phyloP scores from a whole-genome alignment of 2,888 invertebrate species.

The Eupeodes luniger region DNA sequence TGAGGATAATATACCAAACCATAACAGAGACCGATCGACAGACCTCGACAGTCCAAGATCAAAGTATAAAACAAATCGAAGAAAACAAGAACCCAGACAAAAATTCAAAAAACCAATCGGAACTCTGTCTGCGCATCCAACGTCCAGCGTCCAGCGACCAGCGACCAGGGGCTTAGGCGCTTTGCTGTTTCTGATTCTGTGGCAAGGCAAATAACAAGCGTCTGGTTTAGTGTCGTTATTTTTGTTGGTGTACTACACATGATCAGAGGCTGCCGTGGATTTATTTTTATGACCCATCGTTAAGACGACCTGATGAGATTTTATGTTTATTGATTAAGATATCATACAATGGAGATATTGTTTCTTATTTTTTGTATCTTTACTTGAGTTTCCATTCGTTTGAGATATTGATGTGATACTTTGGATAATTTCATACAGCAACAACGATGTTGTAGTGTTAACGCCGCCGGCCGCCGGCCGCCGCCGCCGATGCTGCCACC shows the following conservation, averaged over 20 bases:
- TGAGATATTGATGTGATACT: slow-evolving; percentile 29
- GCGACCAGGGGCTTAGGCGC: slow-evolving; percentile 19
- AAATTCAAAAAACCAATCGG: slow-evolving; percentile 52
- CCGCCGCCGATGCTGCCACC: not conserved
- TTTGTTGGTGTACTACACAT: slow-evolving; percentile 70
- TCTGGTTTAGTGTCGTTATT: slow-evolving; percentile 76
- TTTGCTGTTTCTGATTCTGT: slow-evolving; percentile 50
- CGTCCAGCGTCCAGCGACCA: slow-evolving; percentile 15
- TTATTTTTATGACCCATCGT: slow-evolving; percentile 76
- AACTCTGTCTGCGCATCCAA: slow-evolving; percentile 44
- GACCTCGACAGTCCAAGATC: slow-evolving; percentile 34
- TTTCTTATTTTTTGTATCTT: slow-evolving; percentile 5
- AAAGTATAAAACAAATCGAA: slow-evolving; percentile 62
- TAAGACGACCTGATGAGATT: slow-evolving; percentile 76
- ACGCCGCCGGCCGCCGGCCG: no score
- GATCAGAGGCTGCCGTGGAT: slow-evolving; percentile 74
- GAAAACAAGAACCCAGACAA: slow-evolving; percentile 25
- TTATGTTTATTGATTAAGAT: slow-evolving; percentile 77
- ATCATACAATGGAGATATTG: slow-evolving; percentile 70
- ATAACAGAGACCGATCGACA: not conserved
- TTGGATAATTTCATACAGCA: slow-evolving; percentile 18
- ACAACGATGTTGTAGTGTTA: slow-evolving; percentile 9
- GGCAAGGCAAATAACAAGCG: slow-evolving; percentile 67
- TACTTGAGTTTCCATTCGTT: slow-evolving; percentile 26
- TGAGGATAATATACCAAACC: not conserved